phyloP scores from a whole-genome alignment of 2,113 vertebrate genomes.

The Harpagus bidentatus region DNA sequence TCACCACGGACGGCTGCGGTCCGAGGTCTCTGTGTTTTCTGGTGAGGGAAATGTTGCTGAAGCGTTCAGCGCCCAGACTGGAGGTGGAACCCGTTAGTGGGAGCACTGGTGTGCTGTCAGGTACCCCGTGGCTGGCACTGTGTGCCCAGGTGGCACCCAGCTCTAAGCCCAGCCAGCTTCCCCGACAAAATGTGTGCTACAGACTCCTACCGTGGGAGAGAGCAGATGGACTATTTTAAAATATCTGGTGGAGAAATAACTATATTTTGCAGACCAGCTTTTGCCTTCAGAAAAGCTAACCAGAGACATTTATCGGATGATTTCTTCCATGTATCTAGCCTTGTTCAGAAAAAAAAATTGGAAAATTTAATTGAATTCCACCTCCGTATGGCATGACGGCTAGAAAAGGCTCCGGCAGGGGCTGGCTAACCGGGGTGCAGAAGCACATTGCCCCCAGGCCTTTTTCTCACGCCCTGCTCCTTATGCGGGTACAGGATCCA shows the following conservation, averaged over 20 bases:
- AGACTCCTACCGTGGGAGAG: not conserved
- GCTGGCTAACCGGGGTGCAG: not conserved
- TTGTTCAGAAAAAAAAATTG: not conserved
- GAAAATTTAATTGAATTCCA: not conserved
- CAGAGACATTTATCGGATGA: not conserved
- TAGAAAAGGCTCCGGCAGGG: not conserved
- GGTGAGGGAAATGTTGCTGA: fast-evolving
- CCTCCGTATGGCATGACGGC: not conserved
- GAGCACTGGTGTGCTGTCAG: not conserved
- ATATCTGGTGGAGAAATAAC: not conserved
- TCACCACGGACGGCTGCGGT: not conserved
- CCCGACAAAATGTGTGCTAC: not conserved
- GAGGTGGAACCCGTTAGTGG: too few species aligned
- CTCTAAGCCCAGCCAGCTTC: not conserved
- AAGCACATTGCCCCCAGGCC: not conserved
- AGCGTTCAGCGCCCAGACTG: fast-evolving
- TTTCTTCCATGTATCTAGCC: not conserved
- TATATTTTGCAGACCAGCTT: not conserved
- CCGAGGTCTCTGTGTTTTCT: not conserved
- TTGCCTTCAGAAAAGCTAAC: not conserved
- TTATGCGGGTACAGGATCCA: fast-evolving
- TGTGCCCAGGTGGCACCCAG: not conserved
- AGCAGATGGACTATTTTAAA: not conserved
- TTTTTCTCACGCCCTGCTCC: not conserved
- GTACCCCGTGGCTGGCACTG: not conserved